Evolutionary conservation across 2,797 vertebrate species (phyloP).

Genomic region (Parauchenoglanis ngamensis): DNA sequence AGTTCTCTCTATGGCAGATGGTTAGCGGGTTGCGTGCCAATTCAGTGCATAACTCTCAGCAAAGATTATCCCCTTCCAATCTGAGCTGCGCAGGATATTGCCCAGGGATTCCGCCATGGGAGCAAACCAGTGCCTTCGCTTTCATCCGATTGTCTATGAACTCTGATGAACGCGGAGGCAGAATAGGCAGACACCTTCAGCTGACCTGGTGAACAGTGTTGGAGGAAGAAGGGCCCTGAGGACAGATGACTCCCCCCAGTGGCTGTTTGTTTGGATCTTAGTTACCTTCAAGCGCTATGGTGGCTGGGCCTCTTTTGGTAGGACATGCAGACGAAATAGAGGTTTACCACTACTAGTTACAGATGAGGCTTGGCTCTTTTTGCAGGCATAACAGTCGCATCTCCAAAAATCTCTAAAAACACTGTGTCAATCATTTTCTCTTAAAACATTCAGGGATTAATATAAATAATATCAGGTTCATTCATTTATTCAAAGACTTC

Average conservation of each 20-base stretch:
- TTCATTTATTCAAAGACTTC: background rate
- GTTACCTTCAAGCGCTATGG: constrained; percentile 1
- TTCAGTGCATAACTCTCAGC: constrained; percentile 45
- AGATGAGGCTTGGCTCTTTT: background rate
- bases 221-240: constrained; percentile 3
- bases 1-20: constrained; percentile 66
- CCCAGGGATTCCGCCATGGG: constrained; percentile 57
- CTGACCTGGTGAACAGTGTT: constrained; percentile 22
- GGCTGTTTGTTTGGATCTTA: constrained; percentile 31
- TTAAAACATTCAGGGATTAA: background rate
- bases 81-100: constrained; percentile 68
- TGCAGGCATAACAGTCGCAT: background rate
- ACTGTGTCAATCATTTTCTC: background rate
- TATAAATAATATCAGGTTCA: background rate
- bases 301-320: constrained; percentile 16
- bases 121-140: constrained; percentile 44
- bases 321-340: constrained; percentile 1
- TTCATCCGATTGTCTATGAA: constrained; percentile 46
- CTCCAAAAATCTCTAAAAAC: constrained; percentile 3
- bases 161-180: constrained; percentile 31
- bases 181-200: constrained; percentile 22
- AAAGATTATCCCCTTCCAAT: constrained; percentile 62
- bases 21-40: constrained; percentile 56
- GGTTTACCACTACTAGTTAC: background rate
- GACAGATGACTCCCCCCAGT: constrained; percentile 35